Percentiles rank a stretch among this genome's conserved stretches.
Conservation (phyloP, 2,888 invertebrate species). For the Ypsolopha sequella region DNA sequence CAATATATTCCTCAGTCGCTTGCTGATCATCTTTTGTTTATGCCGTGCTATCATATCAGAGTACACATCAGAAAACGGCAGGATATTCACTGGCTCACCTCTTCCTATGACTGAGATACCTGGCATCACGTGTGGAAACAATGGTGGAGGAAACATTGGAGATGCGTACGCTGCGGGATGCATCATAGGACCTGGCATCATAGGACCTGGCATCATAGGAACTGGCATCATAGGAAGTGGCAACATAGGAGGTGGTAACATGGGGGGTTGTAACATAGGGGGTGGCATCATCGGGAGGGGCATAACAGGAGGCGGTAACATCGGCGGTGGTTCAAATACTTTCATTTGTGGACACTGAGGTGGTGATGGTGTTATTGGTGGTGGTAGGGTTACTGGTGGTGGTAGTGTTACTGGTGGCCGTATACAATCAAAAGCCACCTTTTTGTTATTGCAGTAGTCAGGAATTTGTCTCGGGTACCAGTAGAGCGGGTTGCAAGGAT, state of each 20-base stretch:
- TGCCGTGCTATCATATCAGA: constrained; percentile 29
- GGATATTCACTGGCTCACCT: constrained; percentile 45
- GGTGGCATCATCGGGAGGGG: constrained; percentile 9
- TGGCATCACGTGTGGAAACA: constrained; percentile 25
- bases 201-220: background rate
- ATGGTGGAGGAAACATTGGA: background rate
- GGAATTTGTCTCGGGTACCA: constrained; percentile 39
- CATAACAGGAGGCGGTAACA: constrained; percentile 1
- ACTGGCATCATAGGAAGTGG: constrained; percentile 9
- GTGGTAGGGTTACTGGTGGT: too few species aligned
- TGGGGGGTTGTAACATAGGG: constrained; percentile 2
- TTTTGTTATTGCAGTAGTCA: constrained; percentile 18
- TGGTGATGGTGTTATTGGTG: constrained; percentile 4
- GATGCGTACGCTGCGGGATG: background rate
- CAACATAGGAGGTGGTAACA: constrained; percentile 6
- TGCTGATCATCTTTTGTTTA: constrained; percentile 37
- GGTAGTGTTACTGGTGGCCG: too few species aligned
- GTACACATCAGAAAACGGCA: constrained; percentile 53
- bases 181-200: background rate
- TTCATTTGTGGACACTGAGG: constrained; percentile 4
- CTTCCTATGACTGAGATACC: constrained; percentile 36
- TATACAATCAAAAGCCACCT: background rate
- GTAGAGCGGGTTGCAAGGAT: constrained; percentile 48
- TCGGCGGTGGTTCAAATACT: background rate
- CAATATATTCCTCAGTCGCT: constrained; percentile 26